Evolutionary conservation across 2,113 vertebrate genomes (phyloP).

Genomic region (Sula dactylatra): DNA sequence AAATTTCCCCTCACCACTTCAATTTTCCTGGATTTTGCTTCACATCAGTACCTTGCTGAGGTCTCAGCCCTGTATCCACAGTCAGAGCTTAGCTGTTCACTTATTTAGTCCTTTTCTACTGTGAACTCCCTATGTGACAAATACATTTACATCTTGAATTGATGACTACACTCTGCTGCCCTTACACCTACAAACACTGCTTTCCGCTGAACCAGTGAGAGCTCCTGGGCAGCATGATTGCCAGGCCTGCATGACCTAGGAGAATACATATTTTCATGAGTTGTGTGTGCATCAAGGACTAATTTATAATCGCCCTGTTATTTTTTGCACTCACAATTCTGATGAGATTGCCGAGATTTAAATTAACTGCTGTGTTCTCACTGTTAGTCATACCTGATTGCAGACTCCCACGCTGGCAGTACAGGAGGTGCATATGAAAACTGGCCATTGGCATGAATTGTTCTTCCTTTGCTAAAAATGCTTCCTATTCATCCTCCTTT

Average conservation of each 20-base stretch:
- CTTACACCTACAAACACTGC: background rate
- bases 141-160: background rate
- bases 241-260: rapidly evolving
- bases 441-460: background rate
- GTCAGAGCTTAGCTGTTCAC: background rate
- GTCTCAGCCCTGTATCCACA: background rate
- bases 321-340: background rate
- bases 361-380: background rate
- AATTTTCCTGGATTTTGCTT: background rate
- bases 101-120: background rate
- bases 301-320: background rate
- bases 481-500: background rate
- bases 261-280: background rate
- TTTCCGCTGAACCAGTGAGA: background rate
- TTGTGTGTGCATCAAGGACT: background rate
- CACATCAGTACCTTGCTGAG: background rate
- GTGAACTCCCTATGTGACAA: background rate
- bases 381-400: background rate
- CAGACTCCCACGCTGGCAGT: background rate
- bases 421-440: background rate
- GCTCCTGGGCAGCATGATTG: background rate
- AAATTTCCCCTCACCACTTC: background rate
- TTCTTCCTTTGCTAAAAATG: background rate
- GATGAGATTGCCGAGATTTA: background rate
- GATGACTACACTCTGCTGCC: background rate